Evolutionary conservation across 1,140 invertebrate species (phyloP).

Genomic region (Drosophila serrata): DNA sequence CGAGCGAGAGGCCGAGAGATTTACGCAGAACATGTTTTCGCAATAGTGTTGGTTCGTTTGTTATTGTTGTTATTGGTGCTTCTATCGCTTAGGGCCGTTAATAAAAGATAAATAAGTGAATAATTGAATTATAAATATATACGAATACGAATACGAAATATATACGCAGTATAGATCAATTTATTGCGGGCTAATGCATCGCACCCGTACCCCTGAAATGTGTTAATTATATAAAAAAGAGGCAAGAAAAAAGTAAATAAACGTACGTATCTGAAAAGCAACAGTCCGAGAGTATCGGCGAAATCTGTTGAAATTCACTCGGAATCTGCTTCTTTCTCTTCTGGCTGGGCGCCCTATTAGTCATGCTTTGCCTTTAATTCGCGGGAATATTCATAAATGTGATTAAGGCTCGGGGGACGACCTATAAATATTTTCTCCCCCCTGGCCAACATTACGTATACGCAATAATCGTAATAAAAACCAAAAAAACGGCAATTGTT

Average conservation of each 20-base stretch:
- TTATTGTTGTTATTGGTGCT: slow-evolving; percentile 67
- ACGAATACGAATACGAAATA: slow-evolving; percentile 21
- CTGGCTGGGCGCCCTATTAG: slow-evolving; percentile 54
- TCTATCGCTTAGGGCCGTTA: slow-evolving; percentile 62
- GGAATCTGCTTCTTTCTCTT: slow-evolving; percentile 12
- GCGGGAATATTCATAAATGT: slow-evolving; percentile 2
- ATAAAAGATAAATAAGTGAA: slow-evolving; percentile 83
- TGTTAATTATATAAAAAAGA: slow-evolving; percentile 76
- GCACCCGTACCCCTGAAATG: slow-evolving; percentile 53
- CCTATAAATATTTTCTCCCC: slow-evolving; percentile 1
- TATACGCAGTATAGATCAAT: slow-evolving; percentile 48
- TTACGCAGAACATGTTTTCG: slow-evolving; percentile 77
- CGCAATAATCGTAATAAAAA: slow-evolving; percentile 51
- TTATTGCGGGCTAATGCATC: slow-evolving; percentile 41
- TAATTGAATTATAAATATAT: slow-evolving; percentile 77
- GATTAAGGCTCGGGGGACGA: slow-evolving; percentile 3
- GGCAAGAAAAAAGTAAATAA: slow-evolving; percentile 24
- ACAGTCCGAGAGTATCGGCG: slow-evolving; percentile 60
- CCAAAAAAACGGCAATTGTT: slow-evolving; percentile 48
- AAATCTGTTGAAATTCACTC: slow-evolving; percentile 20
- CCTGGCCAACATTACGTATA: slow-evolving; percentile 43
- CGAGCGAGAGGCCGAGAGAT: slow-evolving; percentile 59
- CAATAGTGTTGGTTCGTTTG: slow-evolving; percentile 71
- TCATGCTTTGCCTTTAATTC: slow-evolving; percentile 40
- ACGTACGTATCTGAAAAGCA: slow-evolving; percentile 42